Conservation (phyloP, 1,140 invertebrate species). For the Aphis gossypii region DNA sequence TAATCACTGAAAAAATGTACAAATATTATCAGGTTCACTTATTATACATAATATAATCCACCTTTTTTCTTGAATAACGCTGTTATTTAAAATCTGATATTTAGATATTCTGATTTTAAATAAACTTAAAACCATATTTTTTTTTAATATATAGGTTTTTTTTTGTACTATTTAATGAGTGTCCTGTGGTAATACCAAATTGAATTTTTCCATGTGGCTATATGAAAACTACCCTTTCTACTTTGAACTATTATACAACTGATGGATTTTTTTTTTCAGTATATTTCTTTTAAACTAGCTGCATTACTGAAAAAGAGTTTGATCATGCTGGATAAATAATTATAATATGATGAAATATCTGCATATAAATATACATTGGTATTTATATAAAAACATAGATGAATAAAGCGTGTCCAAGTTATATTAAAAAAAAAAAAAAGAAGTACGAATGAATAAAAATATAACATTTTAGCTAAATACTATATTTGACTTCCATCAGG, state of each 20-base stretch:
- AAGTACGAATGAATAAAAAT: neutral
- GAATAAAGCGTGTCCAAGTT: neutral
- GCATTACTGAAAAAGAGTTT: neutral
- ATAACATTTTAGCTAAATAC: neutral
- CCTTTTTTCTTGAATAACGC: neutral
- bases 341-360: neutral
- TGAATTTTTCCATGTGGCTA: too few relatives aligned
- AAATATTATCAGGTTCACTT: neutral
- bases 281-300: neutral
- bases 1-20: neutral
- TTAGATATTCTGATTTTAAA: neutral
- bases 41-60: neutral
- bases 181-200: neutral
- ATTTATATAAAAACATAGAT: neutral
- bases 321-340: rapidly evolving
- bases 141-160: too few relatives aligned
- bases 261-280: neutral
- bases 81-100: neutral
- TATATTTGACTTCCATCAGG: neutral
- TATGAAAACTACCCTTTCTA: neutral
- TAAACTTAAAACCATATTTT: too few relatives aligned
- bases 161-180: neutral
- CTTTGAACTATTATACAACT: neutral
- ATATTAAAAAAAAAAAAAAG: neutral
- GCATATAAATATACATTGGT: neutral